Evolutionary conservation across 2,113 vertebrate species (phyloP), one percentile per base, ranked within the genome.

Genomic region (Ctenomys sociabilis): DNA sequence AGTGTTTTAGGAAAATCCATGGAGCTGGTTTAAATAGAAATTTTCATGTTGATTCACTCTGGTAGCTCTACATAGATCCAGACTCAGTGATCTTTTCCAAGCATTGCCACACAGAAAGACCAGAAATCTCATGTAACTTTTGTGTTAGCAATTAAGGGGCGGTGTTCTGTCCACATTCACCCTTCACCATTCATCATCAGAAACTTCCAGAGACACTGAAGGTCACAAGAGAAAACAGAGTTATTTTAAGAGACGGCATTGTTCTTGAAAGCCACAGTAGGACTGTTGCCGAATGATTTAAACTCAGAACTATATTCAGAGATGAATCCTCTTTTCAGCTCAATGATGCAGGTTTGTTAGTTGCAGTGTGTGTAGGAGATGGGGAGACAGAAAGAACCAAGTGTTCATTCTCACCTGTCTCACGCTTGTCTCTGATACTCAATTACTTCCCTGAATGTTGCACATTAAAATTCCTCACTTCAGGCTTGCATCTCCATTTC

Each of bases 191-290:
- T 97, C 95, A 95, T 95, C 96, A 85, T 96, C 85, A 89, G 88
- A 91, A 89, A 95, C 83, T 95, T 95, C 54, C 88, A 95, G 95
- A 91, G 63, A 57, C 82, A 22, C 78, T 89, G 97, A 97, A 97
- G 97, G 97, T 97, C 97, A 96, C 0, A 0, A 96, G 61, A 88
- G 97, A 93, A 98, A 97, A 97, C 80, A 95, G 81, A 92, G 96
- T 96, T 97, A 98, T 98, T 98, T 97, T 97, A 97, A 95, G 96
- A 96, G 95, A 94, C 70, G n/a, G 63, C 78, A 96, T 97, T 98
- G 97, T 97, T 97, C 97, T 97, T 92, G 96, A 96, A 97, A 97
- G 92, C 81, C 97, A 97, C 95, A 95, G 93, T 97, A 95, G 97
- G 96, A 88, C 95, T 92, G 81, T 77, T 78, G 93, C 85, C 52